Evolutionary conservation across 2,113 vertebrate species (phyloP).

Genomic region (Hiodon alosoides): DNA sequence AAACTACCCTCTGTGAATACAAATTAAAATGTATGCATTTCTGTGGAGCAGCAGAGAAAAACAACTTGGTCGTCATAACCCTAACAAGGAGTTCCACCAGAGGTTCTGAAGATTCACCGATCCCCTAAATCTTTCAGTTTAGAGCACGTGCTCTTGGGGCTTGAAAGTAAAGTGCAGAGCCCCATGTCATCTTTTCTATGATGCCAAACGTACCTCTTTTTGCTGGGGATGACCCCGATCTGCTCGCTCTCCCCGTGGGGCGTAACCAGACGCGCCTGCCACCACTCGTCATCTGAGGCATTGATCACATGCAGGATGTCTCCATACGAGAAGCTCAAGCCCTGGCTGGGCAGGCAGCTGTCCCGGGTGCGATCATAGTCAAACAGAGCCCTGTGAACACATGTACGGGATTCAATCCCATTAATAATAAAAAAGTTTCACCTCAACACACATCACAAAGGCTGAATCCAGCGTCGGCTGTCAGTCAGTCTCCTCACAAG

Average conservation of each 20-base stretch:
- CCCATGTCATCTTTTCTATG: no score
- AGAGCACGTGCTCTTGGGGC: no score
- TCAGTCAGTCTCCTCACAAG: no score
- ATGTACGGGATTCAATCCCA: not conserved
- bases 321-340: constrained; percentile 93
- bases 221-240: constrained; percentile 98
- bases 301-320: constrained; percentile 98
- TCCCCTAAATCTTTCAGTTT: no score
- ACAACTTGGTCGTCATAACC: no score
- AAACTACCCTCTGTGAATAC: not conserved
- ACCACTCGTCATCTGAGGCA: constrained; percentile 97
- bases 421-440: no score
- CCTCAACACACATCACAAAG: no score
- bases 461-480: no score
- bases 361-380: constrained; percentile 96
- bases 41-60: not conserved
- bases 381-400: constrained; percentile 80
- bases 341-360: constrained; percentile 96
- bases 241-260: constrained; percentile 95
- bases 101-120: no score
- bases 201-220: constrained; percentile 75
- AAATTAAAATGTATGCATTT: not conserved
- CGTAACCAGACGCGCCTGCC: constrained; percentile 94
- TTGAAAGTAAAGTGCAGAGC: no score
- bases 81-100: no score